These are phyloP conservation scores for Australoheros facetus DNA, from an alignment of 2,797 vertebrate genomes.

Conservation along the genomic window DNA sequence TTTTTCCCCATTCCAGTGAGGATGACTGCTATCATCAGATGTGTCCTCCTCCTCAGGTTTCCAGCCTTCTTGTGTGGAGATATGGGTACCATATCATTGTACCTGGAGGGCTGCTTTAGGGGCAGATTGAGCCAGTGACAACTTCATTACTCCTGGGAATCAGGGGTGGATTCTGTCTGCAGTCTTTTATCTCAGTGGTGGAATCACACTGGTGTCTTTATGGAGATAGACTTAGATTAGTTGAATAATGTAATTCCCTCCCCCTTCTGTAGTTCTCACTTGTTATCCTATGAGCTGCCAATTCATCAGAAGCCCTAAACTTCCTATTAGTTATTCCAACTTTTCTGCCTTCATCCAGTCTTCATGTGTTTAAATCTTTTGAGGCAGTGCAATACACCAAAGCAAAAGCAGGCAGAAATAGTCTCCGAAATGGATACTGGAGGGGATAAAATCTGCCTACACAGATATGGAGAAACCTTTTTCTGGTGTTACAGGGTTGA, in stretches of 20 bases:
- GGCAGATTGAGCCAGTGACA: constrained; percentile 70
- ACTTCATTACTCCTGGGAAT: constrained; percentile 72
- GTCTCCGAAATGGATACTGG: constrained; percentile 17
- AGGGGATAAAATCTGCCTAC: constrained; percentile 33
- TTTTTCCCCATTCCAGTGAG: constrained; percentile 62
- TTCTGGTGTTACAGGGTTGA: constrained; percentile 18
- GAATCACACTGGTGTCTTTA: constrained; percentile 35
- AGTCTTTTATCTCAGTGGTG: constrained; percentile 45
- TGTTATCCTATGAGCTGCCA: neutral
- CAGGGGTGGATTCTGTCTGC: constrained; percentile 57
- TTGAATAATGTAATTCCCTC: constrained; percentile 5
- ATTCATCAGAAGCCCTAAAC: constrained; percentile 6
- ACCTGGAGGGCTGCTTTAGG: constrained; percentile 55
- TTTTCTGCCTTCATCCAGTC: neutral
- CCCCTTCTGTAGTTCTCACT: neutral
- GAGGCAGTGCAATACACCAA: constrained; percentile 8
- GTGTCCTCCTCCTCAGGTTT: constrained; percentile 12
- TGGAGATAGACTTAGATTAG: constrained; percentile 27
- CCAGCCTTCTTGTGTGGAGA: constrained; percentile 18
- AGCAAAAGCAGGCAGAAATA: constrained; percentile 15
- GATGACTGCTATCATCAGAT: constrained; percentile 60
- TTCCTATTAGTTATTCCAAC: constrained; percentile 6
- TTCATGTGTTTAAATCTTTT: constrained; percentile 13
- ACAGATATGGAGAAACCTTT: constrained; percentile 23
- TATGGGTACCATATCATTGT: constrained; percentile 47